Evolutionary conservation across 2,888 invertebrate genomes (phyloP), one percentile per base, ranked within the genome.

Genomic region (Megastigmus dorsalis): DNA sequence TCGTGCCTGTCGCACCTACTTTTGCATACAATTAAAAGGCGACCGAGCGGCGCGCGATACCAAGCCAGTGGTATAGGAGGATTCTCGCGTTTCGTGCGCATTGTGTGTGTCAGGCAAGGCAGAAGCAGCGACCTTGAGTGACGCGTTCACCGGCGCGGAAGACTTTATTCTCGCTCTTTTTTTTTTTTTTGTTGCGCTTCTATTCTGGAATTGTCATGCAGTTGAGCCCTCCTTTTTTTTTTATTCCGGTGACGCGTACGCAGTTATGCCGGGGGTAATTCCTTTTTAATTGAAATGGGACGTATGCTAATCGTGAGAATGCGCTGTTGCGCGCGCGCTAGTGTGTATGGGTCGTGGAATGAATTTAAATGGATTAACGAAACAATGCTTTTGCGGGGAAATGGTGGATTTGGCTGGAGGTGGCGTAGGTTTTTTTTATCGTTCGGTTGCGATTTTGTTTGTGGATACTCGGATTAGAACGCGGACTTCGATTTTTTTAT

Each of bases 201-300:
- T 15, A n/a, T 15, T 7, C 26, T 7, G 7, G 38, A n/a, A n/a
- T n/a, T 10, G 26, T 43, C 6, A 20, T 36, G n/a, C 28, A 6
- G 36, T 43, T 43, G 38, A 13, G 30, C 7, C 18, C 13, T 54
- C n/a, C 13, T 33, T 15, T 28, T 15, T 60, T 62, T 41, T 50
- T 45, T 60, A 26, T 52, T 26, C 9, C 26, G 6, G 30, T 6
- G 15, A 28, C 10, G 48, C 18, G 43, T 15, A 18, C 3, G 10
- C 41, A 28, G 18, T 1, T 7, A 10, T 20, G 45, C 36, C 3
- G 13, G 7, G 18, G 5, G 57, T 52, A 60, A 69, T 69, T 60
- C 54, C 33, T 52, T 69, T 69, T 69, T 60, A 41, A 69, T 69
- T 69, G 69, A 69, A 69, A 69, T 69, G 50, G 62, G 62, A 23